These are phyloP conservation scores for Kobus ellipsiprymnus DNA, from an alignment of 2,113 vertebrate species.

Conservation along the genomic window DNA sequence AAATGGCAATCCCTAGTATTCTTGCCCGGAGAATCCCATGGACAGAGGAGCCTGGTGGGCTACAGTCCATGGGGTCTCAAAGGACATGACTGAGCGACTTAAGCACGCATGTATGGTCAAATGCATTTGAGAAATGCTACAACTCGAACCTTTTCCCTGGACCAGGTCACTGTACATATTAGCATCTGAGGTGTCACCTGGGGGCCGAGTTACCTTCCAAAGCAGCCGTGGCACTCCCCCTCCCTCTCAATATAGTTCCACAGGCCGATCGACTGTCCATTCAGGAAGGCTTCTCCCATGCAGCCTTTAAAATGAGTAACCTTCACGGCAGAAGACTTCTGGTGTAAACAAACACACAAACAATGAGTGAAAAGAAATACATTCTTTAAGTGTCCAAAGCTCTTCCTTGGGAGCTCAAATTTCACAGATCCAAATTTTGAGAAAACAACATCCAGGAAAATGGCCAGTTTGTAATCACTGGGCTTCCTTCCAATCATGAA, in stretches of 20 bases:
- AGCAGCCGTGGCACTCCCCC: slow-evolving; percentile 91
- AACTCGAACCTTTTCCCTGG: not conserved
- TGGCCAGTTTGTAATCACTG: not conserved
- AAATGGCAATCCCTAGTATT: not conserved
- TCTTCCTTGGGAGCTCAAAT: not conserved
- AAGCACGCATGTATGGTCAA: not conserved
- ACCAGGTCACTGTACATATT: too few species aligned
- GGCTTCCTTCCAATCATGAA: not conserved
- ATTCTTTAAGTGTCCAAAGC: not conserved
- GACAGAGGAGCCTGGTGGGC: not conserved
- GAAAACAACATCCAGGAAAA: not conserved
- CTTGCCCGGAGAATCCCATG: not conserved
- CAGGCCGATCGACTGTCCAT: slow-evolving; percentile 89
- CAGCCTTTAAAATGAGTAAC: slow-evolving; percentile 91
- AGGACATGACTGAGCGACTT: not conserved
- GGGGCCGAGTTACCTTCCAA: slow-evolving; percentile 85
- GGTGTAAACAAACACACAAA: slow-evolving; percentile 32
- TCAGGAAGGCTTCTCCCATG: slow-evolving; percentile 87
- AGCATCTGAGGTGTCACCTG: rapidly evolving
- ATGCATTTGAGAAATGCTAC: not conserved
- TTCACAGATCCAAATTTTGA: not conserved
- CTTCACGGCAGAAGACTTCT: slow-evolving; percentile 86
- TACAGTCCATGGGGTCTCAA: not conserved
- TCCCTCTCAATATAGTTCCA: slow-evolving; percentile 92
- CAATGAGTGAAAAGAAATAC: not conserved